A percentile compares a stretch with the other conserved stretches of the same genome.
Evolutionary conservation across 2,113 vertebrate genomes (phyloP).

Genomic region (Siniperca chuatsi): DNA sequence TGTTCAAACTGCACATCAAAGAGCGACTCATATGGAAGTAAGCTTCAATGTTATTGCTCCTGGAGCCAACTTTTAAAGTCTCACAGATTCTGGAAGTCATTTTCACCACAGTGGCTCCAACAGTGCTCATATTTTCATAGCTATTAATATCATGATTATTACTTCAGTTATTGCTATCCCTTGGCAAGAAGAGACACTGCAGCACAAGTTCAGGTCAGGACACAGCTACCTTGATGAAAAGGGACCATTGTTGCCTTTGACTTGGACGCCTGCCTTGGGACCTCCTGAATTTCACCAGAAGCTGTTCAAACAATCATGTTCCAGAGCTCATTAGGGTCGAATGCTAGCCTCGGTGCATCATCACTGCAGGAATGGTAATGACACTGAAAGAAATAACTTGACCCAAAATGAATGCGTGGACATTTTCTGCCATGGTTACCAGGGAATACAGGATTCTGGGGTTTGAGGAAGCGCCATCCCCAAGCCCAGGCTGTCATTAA

Average conservation of each 20-base stretch:
- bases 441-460: conserved; percentile 59
- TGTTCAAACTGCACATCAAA: conserved; percentile 55
- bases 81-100: conserved; percentile 73
- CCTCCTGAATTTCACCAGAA: conserved; percentile 63
- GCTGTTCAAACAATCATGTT: conserved; percentile 75
- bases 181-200: conserved; percentile 44
- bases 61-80: conserved; percentile 58
- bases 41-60: conserved; percentile 55
- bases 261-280: conserved; percentile 47
- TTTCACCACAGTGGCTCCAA: conserved; percentile 60
- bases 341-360: conserved; percentile 37
- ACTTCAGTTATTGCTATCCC: conserved; percentile 59
- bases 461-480: conserved; percentile 70
- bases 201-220: conserved; percentile 74
- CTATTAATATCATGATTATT: conserved; percentile 77
- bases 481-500: conserved; percentile 71
- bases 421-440: conserved; percentile 69
- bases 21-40: conserved; percentile 43
- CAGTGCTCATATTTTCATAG: conserved; percentile 69
- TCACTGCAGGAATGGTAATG: conserved; percentile 53
- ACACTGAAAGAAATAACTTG: conserved; percentile 48
- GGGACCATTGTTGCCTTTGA: conserved; percentile 63
- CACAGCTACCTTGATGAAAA: conserved; percentile 72
- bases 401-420: conserved; percentile 56
- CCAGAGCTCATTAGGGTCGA: conserved; percentile 62